phyloP scores from a whole-genome alignment of 2,797 vertebrate genomes.

The Catostomus latipinnis region DNA sequence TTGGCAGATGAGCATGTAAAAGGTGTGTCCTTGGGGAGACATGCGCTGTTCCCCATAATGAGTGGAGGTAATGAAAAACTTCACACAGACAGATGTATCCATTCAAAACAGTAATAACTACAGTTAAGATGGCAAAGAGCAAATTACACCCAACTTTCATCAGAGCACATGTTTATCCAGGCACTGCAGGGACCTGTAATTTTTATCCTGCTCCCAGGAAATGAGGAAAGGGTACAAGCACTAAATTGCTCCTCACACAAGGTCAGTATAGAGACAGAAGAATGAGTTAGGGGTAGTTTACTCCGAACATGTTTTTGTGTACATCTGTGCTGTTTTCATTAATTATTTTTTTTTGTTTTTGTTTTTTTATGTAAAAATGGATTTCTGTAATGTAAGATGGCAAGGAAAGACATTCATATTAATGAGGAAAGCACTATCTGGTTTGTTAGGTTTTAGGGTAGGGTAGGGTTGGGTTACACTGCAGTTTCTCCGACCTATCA shows the following conservation, averaged over 20 bases:
- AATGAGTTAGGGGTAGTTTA: conserved; percentile 45
- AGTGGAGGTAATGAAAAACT: conserved; percentile 86
- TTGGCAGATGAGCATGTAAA: conserved; percentile 81
- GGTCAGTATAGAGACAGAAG: conserved; percentile 75
- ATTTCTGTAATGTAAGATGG: too few species aligned
- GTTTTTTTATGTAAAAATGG: too few species aligned
- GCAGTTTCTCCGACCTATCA: too few species aligned
- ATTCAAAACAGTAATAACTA: conserved; percentile 86
- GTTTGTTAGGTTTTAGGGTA: too few species aligned
- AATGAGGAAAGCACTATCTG: too few species aligned
- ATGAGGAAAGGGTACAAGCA: conserved; percentile 64
- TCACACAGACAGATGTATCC: conserved; percentile 85
- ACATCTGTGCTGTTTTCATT: too few species aligned
- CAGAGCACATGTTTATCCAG: conserved; percentile 75
- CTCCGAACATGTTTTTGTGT: too few species aligned
- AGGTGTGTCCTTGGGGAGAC: conserved; percentile 80
- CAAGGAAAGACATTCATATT: too few species aligned
- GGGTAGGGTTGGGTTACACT: too few species aligned
- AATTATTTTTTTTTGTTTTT: too few species aligned
- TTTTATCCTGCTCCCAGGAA: conserved; percentile 69
- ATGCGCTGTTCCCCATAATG: conserved; percentile 78
- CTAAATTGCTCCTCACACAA: conserved; percentile 76
- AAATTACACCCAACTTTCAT: conserved; percentile 82
- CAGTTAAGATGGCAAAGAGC: conserved; percentile 84
- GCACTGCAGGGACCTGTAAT: conserved; percentile 76